phyloP scores from a whole-genome alignment of 2,113 vertebrate genomes.

The Eublepharis macularius region DNA sequence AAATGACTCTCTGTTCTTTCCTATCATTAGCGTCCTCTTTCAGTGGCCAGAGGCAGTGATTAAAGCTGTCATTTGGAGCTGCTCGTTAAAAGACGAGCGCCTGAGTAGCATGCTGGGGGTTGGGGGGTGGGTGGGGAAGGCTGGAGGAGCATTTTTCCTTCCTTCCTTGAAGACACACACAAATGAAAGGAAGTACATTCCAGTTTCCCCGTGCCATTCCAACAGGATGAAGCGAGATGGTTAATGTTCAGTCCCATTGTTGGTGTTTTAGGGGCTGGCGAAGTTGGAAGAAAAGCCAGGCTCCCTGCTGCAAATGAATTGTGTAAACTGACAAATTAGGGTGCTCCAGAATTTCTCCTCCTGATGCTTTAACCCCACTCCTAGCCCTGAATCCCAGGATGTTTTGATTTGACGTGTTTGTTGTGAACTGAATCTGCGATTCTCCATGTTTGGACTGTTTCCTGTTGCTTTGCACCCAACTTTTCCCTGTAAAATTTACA shows the following conservation, averaged over 20 bases:
- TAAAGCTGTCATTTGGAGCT: constrained; percentile 99
- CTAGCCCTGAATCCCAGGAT: no score
- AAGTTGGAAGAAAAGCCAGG: no score
- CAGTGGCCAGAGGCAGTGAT: constrained; percentile 98
- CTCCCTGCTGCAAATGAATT: no score
- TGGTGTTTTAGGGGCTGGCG: constrained; percentile 21
- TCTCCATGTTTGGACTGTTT: no score
- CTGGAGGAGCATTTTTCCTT: constrained; percentile 12
- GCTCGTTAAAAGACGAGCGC: constrained; percentile 93
- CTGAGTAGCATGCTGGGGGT: constrained; percentile 77
- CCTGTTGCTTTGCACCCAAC: no score
- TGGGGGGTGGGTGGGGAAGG: constrained; percentile 59
- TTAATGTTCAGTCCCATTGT: constrained; percentile 37
- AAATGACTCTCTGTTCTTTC: constrained; percentile 98
- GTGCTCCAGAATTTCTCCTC: no score
- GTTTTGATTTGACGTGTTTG: no score
- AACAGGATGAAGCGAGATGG: background rate
- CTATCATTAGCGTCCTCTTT: constrained; percentile 97
- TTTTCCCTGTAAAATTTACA: no score
- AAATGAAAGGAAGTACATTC: constrained; percentile 32
- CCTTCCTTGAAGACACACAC: constrained; percentile 20
- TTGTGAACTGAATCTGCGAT: no score
- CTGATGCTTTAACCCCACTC: no score
- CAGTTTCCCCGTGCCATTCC: constrained; percentile 30
- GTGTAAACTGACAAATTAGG: no score